Evolutionary conservation across 2,113 vertebrate genomes (phyloP), one percentile per base, ranked within the genome.

Genomic region (Parus major): DNA sequence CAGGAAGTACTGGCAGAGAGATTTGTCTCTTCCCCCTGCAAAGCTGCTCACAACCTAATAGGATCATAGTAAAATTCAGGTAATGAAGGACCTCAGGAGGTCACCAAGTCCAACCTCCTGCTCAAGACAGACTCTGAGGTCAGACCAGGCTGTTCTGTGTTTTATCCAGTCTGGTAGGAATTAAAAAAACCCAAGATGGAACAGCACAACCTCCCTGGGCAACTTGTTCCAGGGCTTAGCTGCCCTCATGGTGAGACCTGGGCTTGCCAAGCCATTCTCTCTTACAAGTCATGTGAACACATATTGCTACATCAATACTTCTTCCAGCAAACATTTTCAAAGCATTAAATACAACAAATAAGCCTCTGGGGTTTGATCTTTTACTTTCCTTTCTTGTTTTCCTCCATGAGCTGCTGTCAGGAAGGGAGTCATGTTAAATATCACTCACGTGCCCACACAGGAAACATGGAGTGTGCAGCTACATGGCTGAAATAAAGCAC

Each of bases 21-120:
- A 83, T 78, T 65, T 75, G 50, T 56, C 82, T 77, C 55, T 70
- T 53, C 39, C 46, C 42, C 63, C 56, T 56, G 47, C 64, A 94
- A 94, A 94, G 76, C 86, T 93, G 86, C 72, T 92, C 59, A 81
- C 63, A 36, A 14, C 12, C 33, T 88, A 90, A 96, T 24, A 86
- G 79, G 93, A 90, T 92, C 82, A 90, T 33, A 81, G 49, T 61
- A 93, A 90, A 85, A 85, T 49, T 68, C 49, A 49, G 53, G 75
- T 57, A 76, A 49, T 35, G 57, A 90, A 86, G 63, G 63, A 70
- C 39, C 21, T 85, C n/a, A 61, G 66, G 46, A 94, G 68, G 86
- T 88, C 83, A 91, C 16, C 33, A 66, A 31, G 39, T 50, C 63
- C 68, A 63, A 3, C 33, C 22, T 76, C 56, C 78, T 75, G 29